Conservation (phyloP, 2,888 invertebrate species). For the Amphipoea oculea region DNA sequence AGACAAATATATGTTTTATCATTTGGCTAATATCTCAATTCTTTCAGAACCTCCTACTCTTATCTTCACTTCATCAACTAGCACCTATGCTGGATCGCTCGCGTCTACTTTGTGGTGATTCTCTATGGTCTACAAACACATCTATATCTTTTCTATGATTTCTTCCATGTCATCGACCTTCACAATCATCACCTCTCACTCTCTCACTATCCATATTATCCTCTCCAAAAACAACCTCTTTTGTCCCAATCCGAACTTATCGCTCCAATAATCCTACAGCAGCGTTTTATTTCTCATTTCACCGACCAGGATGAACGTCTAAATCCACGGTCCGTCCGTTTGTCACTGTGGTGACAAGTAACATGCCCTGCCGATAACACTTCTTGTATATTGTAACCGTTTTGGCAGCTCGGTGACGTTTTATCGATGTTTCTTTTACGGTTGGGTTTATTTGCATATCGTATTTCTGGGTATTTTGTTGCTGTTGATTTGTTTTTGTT, state of each 20-base stretch:
- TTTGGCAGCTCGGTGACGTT: conserved; percentile 68
- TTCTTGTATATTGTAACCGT: conserved; percentile 73
- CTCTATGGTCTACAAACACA: background rate
- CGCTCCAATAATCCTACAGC: conserved; percentile 39
- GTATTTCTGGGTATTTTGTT: conserved; percentile 57
- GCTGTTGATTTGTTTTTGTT: conserved; percentile 37
- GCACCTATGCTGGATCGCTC: background rate
- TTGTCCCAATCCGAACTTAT: conserved; percentile 7
- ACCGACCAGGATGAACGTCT: conserved; percentile 75
- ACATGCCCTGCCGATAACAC: conserved; percentile 78
- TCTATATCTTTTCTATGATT: background rate
- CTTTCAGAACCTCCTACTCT: too few species aligned
- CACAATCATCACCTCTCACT: background rate
- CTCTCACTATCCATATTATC: background rate
- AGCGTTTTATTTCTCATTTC: conserved; percentile 66
- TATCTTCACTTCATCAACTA: background rate
- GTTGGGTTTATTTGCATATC: conserved; percentile 65
- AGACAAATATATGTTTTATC: background rate
- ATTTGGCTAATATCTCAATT: background rate
- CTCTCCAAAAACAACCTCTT: background rate
- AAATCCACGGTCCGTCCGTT: conserved; percentile 77
- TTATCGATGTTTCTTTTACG: conserved; percentile 68
- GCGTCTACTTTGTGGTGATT: background rate
- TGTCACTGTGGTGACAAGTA: conserved; percentile 78
- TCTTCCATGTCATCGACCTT: background rate